Evolutionary conservation across 2,888 invertebrate genomes (phyloP), one percentile per base, ranked within the genome.

Genomic region (Parnassius glacialis): DNA sequence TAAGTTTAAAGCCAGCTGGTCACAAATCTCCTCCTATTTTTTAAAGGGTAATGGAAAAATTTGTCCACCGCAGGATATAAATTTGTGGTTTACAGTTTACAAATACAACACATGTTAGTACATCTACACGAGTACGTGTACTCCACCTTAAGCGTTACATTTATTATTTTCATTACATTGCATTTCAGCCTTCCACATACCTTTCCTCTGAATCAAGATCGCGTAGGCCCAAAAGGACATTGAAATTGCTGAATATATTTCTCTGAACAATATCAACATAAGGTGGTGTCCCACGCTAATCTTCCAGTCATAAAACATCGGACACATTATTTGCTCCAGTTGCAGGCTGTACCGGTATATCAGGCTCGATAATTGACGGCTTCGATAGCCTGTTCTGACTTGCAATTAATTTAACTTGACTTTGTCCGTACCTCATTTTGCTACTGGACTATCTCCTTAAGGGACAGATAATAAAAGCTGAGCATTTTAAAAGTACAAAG

Each of bases 361-460:
- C 66, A 61, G 57, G 63, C 55, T 61, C 52, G 44, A 45, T 57
- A 64, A 62, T 74, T 68, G 81, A 80, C 81, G 74, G 71, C 63
- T 69, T 67, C 70, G 79, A 78, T 75, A 80, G 79, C 61, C 70
- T 65, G 71, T 69, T 73, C 65, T 78, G 79, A 79, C 73, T 66
- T 71, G 73, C 67, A 71, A 78, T 81, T 79, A 75, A 80, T 80
- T 80, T 74, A 67, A 70, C 70, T 67, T 63, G 65, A 69, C 68
- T 69, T 69, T 57, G 68, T 60, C 58, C 56, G 57, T 58, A 59
- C 56, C 59, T 65, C 43, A 54, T 62, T 64, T 61, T 50, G 64
- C 62, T 59, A 64, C 52, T 60, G 66, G 57, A 41, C 20, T 58
- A 42, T 20, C 55, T 55, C 56, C 62, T 51, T n/a, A 56, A 42